These are phyloP conservation scores for Stenolophus ochropezus DNA, from an alignment of 2,888 invertebrate species.

Conservation along the genomic window DNA sequence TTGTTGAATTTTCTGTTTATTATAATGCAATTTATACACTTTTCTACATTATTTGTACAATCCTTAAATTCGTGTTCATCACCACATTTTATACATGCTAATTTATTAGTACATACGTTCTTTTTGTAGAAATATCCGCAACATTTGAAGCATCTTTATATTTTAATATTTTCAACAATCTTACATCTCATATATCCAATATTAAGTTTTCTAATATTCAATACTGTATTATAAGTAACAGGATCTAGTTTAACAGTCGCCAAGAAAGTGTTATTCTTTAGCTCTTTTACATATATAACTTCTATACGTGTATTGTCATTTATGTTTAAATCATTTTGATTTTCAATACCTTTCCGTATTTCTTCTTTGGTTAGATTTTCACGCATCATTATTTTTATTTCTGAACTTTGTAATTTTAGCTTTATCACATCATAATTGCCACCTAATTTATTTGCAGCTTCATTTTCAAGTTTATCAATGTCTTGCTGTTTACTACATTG, in stretches of 20 bases:
- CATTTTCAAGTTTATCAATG: not conserved
- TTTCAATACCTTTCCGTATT: not conserved
- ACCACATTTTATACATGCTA: not conserved
- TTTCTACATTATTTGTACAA: not conserved
- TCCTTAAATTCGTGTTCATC: not conserved
- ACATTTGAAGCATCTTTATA: no score
- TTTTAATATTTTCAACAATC: no score
- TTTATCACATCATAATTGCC: not conserved
- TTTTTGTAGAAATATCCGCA: not conserved
- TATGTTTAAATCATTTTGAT: not conserved
- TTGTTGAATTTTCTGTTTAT: not conserved
- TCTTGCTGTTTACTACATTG: not conserved
- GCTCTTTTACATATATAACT: not conserved
- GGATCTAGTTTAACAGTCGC: not conserved
- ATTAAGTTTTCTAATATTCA: not conserved
- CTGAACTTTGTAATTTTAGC: not conserved
- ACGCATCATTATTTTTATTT: not conserved
- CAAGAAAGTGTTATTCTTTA: not conserved
- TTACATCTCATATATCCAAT: no score
- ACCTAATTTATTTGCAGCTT: no score
- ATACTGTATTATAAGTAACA: not conserved
- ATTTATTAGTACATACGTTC: not conserved
- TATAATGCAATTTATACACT: not conserved
- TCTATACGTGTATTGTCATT: not conserved
- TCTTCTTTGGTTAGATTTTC: not conserved